Evolutionary conservation across 2,797 vertebrate species (phyloP).

Genomic region (Phrynocephalus vlangalii): DNA sequence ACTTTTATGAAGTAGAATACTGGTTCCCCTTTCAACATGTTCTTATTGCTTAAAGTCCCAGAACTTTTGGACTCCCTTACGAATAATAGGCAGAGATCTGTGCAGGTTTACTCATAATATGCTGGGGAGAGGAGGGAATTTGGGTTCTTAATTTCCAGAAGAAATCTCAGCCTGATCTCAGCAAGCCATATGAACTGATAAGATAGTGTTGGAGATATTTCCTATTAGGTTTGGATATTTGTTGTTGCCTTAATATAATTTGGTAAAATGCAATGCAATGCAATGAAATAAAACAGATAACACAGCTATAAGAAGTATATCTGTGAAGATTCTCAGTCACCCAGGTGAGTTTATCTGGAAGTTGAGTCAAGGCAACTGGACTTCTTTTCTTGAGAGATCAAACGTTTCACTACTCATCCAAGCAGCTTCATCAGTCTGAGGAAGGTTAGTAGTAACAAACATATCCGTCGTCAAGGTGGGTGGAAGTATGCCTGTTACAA

Average conservation of each 20-base stretch:
- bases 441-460: neutral
- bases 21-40: slow-evolving; percentile 1
- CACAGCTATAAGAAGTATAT: neutral
- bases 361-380: too few species aligned
- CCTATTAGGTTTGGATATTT: neutral
- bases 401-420: too few species aligned
- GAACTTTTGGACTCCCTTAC: neutral
- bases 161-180: neutral
- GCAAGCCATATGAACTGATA: neutral
- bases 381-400: too few species aligned
- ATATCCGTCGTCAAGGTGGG: neutral
- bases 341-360: too few species aligned
- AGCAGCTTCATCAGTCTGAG: too few species aligned
- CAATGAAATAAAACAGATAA: neutral
- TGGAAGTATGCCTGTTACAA: neutral
- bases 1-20: slow-evolving; percentile 31
- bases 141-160: neutral
- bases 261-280: neutral
- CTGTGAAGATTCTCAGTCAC: too few species aligned
- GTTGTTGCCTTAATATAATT: neutral
- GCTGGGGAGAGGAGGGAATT: neutral
- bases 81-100: neutral
- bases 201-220: neutral
- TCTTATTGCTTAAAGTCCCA: neutral
- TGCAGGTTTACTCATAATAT: neutral